A percentile compares a stretch with the other conserved stretches of the same genome.
Evolutionary conservation across 2,113 vertebrate species (phyloP).

Genomic region (Channa argus): DNA sequence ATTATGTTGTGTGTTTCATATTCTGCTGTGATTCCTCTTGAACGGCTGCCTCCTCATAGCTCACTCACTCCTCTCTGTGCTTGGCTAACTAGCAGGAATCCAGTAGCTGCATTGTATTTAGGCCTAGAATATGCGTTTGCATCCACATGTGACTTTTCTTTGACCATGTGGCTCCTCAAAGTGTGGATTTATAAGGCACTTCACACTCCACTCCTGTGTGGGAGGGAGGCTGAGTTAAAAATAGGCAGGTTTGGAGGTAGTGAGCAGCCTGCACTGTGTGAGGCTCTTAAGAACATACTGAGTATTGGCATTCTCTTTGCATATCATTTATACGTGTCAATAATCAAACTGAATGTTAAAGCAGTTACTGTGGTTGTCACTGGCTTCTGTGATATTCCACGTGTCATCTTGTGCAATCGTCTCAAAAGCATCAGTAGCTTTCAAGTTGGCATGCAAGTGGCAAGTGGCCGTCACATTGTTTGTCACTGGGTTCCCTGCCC

Average conservation of each 20-base stretch:
- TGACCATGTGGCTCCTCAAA: conserved; percentile 76
- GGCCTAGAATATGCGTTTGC: conserved; percentile 57
- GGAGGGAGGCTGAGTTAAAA: conserved; percentile 80
- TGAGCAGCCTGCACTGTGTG: conserved; percentile 66
- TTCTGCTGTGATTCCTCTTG: conserved; percentile 52
- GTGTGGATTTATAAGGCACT: conserved; percentile 78
- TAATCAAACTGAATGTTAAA: conserved; percentile 47
- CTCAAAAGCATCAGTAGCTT: neutral
- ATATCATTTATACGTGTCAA: conserved; percentile 57
- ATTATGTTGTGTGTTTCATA: conserved; percentile 56
- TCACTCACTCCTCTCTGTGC: conserved; percentile 33
- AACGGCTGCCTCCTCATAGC: conserved; percentile 48
- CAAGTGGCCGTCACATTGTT: neutral
- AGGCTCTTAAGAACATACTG: conserved; percentile 65
- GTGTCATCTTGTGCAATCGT: conserved; percentile 18
- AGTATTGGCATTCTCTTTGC: conserved; percentile 56
- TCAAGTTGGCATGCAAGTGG: neutral
- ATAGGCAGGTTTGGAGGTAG: conserved; percentile 81
- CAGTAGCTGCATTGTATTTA: conserved; percentile 58
- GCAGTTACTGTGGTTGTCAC: conserved; percentile 8
- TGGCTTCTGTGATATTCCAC: conserved; percentile 6
- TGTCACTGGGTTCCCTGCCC: neutral
- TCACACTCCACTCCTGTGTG: conserved; percentile 79
- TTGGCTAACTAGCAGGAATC: conserved; percentile 35
- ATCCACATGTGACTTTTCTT: conserved; percentile 74